Evolutionary conservation across 1,140 invertebrate genomes (phyloP).

Genomic region (Probaryconus sp.): DNA sequence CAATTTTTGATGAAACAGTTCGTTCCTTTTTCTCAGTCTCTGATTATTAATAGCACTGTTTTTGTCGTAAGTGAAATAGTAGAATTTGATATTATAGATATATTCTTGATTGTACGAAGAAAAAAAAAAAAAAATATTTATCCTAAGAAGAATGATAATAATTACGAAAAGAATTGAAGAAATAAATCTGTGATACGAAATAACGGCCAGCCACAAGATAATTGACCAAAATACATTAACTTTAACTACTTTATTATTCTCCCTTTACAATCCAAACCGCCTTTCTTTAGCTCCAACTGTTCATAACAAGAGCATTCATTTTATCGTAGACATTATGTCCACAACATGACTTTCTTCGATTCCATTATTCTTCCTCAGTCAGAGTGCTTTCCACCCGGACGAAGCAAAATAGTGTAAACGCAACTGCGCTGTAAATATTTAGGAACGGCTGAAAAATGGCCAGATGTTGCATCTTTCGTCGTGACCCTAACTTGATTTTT

Average conservation of each 20-base stretch:
- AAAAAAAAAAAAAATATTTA: no score
- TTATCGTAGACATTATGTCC: constrained; percentile 49
- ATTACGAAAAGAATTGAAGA: no score
- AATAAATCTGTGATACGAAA: no score
- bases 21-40: no score
- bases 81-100: no score
- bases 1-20: no score
- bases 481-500: constrained; percentile 35
- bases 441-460: constrained; percentile 28
- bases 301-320: constrained; percentile 50
- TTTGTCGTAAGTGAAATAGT: no score
- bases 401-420: constrained; percentile 41
- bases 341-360: constrained; percentile 48
- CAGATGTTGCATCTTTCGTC: constrained; percentile 30
- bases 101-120: no score
- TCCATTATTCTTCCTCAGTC: constrained; percentile 42
- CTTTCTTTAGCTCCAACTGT: constrained; percentile 46
- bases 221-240: constrained; percentile 53
- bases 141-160: no score
- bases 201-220: constrained; percentile 35
- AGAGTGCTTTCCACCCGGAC: constrained; percentile 19
- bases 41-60: no score
- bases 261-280: constrained; percentile 26
- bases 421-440: constrained; percentile 53
- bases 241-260: constrained; percentile 40